These are phyloP conservation scores for Pongo pygmaeus DNA, from an alignment of 2,113 vertebrate genomes.

Conservation along the genomic window DNA sequence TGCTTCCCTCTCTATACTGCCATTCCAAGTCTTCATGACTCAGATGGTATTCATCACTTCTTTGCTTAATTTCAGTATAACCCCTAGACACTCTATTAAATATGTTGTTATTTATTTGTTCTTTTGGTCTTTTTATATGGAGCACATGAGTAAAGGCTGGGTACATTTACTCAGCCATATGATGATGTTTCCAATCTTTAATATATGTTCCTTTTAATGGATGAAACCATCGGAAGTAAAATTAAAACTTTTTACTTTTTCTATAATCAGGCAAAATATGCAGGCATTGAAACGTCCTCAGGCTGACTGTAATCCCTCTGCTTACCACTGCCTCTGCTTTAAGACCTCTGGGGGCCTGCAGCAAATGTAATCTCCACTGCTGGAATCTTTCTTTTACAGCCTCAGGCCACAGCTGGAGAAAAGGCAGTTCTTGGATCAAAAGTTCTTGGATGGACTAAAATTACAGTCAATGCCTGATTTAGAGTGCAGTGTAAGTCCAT, in stretches of 20 bases:
- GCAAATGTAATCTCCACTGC: neutral
- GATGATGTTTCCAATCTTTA: neutral
- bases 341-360: neutral
- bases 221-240: neutral
- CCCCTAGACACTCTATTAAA: neutral
- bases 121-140: neutral
- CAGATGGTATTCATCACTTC: neutral
- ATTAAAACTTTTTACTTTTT: neutral
- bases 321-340: neutral
- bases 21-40: neutral
- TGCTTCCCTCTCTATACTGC: neutral
- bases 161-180: neutral
- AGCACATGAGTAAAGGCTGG: neutral
- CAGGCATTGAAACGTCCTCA: neutral
- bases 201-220: neutral
- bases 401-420: neutral
- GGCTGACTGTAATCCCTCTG: neutral
- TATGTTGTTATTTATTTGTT: neutral
- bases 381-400: neutral
- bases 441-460: neutral
- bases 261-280: neutral
- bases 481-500: too few species aligned
- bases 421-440: neutral
- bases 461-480: neutral
- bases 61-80: neutral